phyloP scores from a whole-genome alignment of 2,113 vertebrate genomes.

The Pteropus alecto region DNA sequence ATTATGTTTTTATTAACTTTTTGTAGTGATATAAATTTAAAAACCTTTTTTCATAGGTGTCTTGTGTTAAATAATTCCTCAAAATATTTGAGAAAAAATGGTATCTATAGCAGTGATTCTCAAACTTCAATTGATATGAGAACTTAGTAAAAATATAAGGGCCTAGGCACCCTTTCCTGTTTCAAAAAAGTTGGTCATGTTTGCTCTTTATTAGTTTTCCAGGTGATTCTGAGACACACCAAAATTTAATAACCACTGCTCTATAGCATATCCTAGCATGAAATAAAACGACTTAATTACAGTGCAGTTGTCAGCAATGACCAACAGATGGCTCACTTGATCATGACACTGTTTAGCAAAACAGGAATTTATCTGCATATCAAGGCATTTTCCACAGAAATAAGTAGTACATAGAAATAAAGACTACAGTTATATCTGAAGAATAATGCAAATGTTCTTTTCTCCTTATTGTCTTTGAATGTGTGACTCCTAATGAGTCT shows the following conservation, averaged over 20 bases:
- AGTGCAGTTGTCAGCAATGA: constrained; percentile 27
- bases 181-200: neutral
- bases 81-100: neutral
- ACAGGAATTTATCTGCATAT: neutral
- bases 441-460: neutral
- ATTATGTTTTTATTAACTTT: neutral
- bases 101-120: neutral
- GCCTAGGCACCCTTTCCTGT: accelerated
- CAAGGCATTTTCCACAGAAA: neutral
- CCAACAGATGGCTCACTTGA: constrained; percentile 66
- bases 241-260: neutral
- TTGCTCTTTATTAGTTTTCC: neutral
- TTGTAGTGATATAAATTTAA: neutral
- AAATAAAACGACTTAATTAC: neutral
- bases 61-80: neutral
- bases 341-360: constrained; percentile 2
- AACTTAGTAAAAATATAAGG: constrained; percentile 17
- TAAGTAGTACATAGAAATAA: neutral
- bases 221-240: neutral
- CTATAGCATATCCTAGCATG: neutral
- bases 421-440: neutral
- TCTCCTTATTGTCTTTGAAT: neutral
- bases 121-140: neutral
- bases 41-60: neutral
- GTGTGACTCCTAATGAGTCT: neutral